These are phyloP conservation scores for Gymnosoma rotundatum DNA, from an alignment of 2,888 invertebrate genomes.

Conservation along the genomic window DNA sequence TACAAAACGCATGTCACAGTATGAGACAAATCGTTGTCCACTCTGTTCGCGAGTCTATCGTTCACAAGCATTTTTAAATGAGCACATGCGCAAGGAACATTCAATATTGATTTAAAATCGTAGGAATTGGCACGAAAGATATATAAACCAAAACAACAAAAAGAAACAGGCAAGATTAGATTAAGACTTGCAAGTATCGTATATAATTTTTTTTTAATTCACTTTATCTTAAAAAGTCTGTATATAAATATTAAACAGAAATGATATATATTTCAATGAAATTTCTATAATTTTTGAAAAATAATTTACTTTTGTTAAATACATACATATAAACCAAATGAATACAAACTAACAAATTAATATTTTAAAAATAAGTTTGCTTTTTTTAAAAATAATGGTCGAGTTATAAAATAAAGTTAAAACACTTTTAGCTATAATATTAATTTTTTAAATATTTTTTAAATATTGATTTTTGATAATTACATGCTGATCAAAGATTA, in stretches of 20 bases:
- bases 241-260: not conserved
- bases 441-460: too few species aligned
- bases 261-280: slow-evolving; percentile 1
- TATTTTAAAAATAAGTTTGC: too few species aligned
- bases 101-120: slow-evolving; percentile 79
- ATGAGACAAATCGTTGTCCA: slow-evolving; percentile 81
- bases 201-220: not conserved
- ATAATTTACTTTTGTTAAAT: slow-evolving; percentile 2
- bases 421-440: too few species aligned
- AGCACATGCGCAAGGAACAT: slow-evolving; percentile 82
- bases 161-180: slow-evolving; percentile 57
- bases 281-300: not conserved
- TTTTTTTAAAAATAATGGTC: too few species aligned
- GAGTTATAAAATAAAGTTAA: too few species aligned
- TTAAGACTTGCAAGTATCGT: slow-evolving; percentile 24
- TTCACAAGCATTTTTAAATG: slow-evolving; percentile 81
- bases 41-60: slow-evolving; percentile 81
- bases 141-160: not conserved
- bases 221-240: too few species aligned
- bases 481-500: too few species aligned
- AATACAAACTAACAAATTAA: not conserved
- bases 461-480: too few species aligned
- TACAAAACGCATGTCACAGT: slow-evolving; percentile 75
- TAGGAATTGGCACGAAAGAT: not conserved
- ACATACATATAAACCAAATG: slow-evolving; percentile 18